Evolutionary conservation across 2,113 vertebrate genomes (phyloP).

Genomic region (Poecilia latipinna): DNA sequence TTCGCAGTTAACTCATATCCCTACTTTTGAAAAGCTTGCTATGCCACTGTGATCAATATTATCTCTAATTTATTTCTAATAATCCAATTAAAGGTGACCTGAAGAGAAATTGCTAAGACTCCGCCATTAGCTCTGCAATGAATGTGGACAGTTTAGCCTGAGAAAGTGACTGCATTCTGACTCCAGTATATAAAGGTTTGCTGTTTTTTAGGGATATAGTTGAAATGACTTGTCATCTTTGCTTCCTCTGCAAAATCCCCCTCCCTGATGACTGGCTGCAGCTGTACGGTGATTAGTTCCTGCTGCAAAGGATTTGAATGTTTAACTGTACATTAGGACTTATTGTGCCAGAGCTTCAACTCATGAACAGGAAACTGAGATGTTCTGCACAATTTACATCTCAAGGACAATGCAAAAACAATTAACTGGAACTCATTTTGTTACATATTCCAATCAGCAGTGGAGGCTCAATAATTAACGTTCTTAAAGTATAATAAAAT

Average conservation of each 20-base stretch:
- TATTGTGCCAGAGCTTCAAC: not conserved
- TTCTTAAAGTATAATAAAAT: not conserved
- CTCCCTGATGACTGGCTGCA: slow-evolving; percentile 2
- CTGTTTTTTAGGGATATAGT: not conserved
- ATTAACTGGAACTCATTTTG: not conserved
- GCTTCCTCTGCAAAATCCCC: slow-evolving; percentile 3
- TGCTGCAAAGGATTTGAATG: slow-evolving; percentile 30
- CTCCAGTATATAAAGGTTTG: not conserved
- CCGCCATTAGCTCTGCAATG: not conserved
- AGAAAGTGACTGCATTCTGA: slow-evolving; percentile 6
- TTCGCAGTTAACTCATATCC: no score
- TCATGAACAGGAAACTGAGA: not conserved
- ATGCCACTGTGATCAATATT: not conserved
- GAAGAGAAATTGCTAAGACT: not conserved
- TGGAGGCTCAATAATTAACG: not conserved
- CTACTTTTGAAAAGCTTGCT: no score
- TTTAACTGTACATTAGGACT: slow-evolving; percentile 15
- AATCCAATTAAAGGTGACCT: not conserved
- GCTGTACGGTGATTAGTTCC: slow-evolving; percentile 23
- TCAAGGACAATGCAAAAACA: not conserved
- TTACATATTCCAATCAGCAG: not conserved
- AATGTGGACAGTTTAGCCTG: not conserved
- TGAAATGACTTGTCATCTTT: slow-evolving; percentile 23
- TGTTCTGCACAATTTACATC: not conserved
- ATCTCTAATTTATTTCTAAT: not conserved